Evolutionary conservation across 2,113 vertebrate species (phyloP).

Genomic region (Malaclemys terrapin): DNA sequence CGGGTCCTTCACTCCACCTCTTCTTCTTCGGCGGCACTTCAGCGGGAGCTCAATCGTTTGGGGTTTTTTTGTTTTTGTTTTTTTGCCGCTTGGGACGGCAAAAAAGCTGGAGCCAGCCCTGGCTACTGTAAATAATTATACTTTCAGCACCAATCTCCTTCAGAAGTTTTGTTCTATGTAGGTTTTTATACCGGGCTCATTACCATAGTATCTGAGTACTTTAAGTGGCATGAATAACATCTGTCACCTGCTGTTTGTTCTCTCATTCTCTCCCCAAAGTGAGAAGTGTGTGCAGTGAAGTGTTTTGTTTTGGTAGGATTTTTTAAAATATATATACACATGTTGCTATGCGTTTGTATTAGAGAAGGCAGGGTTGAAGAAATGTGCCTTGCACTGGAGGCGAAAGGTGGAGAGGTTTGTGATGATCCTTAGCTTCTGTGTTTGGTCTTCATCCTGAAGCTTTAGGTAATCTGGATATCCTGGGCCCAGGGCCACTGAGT

Average conservation of each 20-base stretch:
- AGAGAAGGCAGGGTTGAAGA: background rate
- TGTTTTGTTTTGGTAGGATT: fast-evolving
- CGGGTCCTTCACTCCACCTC: too few relatives aligned
- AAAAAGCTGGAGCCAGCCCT: too few relatives aligned
- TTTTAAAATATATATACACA: background rate
- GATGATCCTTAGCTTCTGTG: background rate
- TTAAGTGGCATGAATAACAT: background rate
- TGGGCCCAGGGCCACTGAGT: background rate
- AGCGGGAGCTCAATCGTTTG: too few relatives aligned
- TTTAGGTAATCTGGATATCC: background rate
- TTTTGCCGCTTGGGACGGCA: too few relatives aligned
- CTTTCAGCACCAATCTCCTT: background rate
- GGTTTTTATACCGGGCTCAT: background rate
- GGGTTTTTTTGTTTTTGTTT: too few relatives aligned
- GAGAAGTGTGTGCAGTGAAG: background rate
- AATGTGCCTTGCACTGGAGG: background rate
- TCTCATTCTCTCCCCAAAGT: background rate
- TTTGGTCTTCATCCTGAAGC: background rate
- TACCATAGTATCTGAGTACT: background rate
- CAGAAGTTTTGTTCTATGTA: fast-evolving
- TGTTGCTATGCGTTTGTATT: background rate
- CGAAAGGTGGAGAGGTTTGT: background rate
- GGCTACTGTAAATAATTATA: background rate
- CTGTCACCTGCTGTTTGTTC: background rate
- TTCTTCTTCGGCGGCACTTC: too few relatives aligned